These are phyloP conservation scores for Baryphthengus martii DNA, from an alignment of 2,113 vertebrate genomes.

Conservation along the genomic window DNA sequence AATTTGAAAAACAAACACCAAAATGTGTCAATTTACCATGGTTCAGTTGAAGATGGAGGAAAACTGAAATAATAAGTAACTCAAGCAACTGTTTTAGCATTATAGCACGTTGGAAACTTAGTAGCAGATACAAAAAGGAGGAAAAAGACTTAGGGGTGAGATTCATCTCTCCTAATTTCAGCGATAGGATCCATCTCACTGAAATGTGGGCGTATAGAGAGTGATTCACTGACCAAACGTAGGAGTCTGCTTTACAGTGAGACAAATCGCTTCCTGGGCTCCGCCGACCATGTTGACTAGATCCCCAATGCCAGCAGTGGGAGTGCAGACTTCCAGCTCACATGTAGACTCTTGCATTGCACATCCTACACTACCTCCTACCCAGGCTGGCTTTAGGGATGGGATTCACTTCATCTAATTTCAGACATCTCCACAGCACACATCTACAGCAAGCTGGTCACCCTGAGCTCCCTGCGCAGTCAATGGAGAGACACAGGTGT, in stretches of 20 bases:
- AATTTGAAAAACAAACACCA: neutral
- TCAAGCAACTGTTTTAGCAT: neutral
- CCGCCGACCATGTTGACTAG: constrained; percentile 22
- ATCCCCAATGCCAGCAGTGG: constrained; percentile 44
- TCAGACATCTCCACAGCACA: constrained; percentile 29
- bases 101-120: neutral
- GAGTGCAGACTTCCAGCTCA: constrained; percentile 70
- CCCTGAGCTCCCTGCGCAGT: constrained; percentile 29
- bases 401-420: constrained; percentile 55
- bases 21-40: neutral
- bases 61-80: constrained; percentile 9
- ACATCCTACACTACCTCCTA: constrained; percentile 59
- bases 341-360: constrained; percentile 66
- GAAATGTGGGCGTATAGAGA: constrained; percentile 49
- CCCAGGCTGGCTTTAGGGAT: constrained; percentile 52
- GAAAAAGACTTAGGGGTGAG: constrained; percentile 44
- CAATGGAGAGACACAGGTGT: constrained; percentile 16
- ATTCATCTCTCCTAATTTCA: constrained; percentile 47
- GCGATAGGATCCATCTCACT: constrained; percentile 48
- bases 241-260: constrained; percentile 67
- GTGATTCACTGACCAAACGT: constrained; percentile 68
- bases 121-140: constrained; percentile 40
- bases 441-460: constrained; percentile 49
- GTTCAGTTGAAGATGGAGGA: neutral
- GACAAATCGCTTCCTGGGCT: constrained; percentile 64